phyloP scores from a whole-genome alignment of 2,113 vertebrate species.

The Aspiorhynchus laticeps region DNA sequence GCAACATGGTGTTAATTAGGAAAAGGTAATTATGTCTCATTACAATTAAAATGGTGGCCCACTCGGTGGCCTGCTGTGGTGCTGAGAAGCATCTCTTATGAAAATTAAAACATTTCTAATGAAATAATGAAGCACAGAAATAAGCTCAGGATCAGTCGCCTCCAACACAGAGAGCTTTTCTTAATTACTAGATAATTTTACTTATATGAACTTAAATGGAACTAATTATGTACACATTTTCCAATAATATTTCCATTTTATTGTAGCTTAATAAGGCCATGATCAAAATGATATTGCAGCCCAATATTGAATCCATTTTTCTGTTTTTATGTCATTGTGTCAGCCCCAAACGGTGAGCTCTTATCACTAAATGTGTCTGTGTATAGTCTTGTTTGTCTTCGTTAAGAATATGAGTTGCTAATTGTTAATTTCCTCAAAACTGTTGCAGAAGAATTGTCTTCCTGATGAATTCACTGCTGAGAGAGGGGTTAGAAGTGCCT shows the following conservation, averaged over 20 bases:
- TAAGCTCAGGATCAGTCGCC: constrained; percentile 45
- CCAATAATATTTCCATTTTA: constrained; percentile 41
- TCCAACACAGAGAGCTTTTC: constrained; percentile 50
- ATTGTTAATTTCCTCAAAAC: constrained; percentile 2
- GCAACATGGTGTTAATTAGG: neutral
- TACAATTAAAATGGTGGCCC: neutral
- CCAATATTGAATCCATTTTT: constrained; percentile 59
- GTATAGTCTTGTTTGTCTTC: neutral
- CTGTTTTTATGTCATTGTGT: constrained; percentile 53
- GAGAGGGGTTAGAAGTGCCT: neutral
- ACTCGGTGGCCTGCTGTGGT: neutral
- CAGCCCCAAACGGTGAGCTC: constrained; percentile 25
- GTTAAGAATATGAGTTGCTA: constrained; percentile 50
- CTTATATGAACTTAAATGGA: constrained; percentile 61
- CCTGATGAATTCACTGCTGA: neutral
- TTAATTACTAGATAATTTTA: constrained; percentile 34
- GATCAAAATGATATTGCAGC: constrained; percentile 49
- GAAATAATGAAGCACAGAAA: constrained; percentile 59
- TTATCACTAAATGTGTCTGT: constrained; percentile 47
- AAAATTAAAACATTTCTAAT: constrained; percentile 60
- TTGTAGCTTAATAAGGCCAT: constrained; percentile 42
- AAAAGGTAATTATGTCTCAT: constrained; percentile 23
- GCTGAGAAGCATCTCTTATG: neutral
- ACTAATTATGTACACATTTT: constrained; percentile 61
- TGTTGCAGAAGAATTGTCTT: neutral